These are phyloP conservation scores for Drosophila sp. DNA, from an alignment of 1,140 invertebrate genomes.

Conservation along the genomic window DNA sequence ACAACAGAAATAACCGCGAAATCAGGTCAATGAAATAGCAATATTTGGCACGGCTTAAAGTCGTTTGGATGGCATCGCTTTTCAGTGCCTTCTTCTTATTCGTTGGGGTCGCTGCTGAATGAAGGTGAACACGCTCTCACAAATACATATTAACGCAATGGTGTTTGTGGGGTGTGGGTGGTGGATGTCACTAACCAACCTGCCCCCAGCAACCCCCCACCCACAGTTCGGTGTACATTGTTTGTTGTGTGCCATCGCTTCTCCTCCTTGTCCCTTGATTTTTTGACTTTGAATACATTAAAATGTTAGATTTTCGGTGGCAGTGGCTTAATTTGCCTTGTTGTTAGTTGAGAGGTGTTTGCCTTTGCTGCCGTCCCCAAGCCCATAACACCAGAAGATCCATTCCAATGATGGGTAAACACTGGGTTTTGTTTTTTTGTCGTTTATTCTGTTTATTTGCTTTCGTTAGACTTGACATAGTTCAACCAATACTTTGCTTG, in stretches of 20 bases:
- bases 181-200: slow-evolving; percentile 18
- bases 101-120: slow-evolving; percentile 20
- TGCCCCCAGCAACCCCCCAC: not conserved
- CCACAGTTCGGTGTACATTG: slow-evolving; percentile 5
- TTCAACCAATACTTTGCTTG: slow-evolving; percentile 1
- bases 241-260: slow-evolving; percentile 16
- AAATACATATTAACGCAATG: not conserved
- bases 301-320: slow-evolving; percentile 49
- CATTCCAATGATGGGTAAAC: slow-evolving; percentile 33
- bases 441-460: not conserved
- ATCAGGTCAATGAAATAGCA: slow-evolving; percentile 80
- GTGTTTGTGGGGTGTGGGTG: slow-evolving; percentile 7
- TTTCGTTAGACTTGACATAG: slow-evolving; percentile 15
- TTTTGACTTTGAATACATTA: slow-evolving; percentile 70
- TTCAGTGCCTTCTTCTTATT: slow-evolving; percentile 41
- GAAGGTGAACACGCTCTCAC: slow-evolving; percentile 44
- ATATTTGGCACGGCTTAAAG: slow-evolving; percentile 72
- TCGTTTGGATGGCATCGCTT: slow-evolving; percentile 60
- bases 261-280: slow-evolving; percentile 3
- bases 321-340: slow-evolving; percentile 54
- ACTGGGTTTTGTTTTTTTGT: slow-evolving; percentile 1
- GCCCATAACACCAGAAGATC: slow-evolving; percentile 28
- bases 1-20: slow-evolving; percentile 46
- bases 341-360: slow-evolving; percentile 44
- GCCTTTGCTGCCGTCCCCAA: slow-evolving; percentile 20